Conservation (phyloP, 2,797 vertebrate species). For the Numenius phaeopus region DNA sequence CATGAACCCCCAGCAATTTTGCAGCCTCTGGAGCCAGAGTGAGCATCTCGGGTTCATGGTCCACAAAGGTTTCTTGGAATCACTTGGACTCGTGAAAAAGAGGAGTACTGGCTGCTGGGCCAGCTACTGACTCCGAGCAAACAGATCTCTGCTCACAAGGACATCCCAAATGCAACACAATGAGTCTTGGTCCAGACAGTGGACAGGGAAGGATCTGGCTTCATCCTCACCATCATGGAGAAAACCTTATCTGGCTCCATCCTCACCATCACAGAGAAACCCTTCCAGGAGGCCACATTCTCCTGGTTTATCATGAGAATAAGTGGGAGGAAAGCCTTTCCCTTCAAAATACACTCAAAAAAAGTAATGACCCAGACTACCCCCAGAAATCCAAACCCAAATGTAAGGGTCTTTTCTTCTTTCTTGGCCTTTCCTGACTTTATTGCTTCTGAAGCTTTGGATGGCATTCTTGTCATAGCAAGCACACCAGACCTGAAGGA, state of each 20-base stretch:
- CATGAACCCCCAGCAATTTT: not conserved
- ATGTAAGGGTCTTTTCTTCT: not conserved
- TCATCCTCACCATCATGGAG: not conserved
- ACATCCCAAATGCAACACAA: not conserved
- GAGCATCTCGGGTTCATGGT: not conserved
- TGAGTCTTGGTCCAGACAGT: accelerated
- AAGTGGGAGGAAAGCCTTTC: not conserved
- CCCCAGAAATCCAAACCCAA: not conserved
- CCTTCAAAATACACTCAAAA: not conserved
- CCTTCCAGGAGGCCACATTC: not conserved
- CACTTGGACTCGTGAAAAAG: not conserved
- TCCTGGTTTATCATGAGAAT: not conserved
- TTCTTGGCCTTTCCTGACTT: not conserved
- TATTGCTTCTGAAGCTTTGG: not conserved
- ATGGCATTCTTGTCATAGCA: not conserved
- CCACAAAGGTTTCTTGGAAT: not conserved
- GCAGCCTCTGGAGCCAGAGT: not conserved
- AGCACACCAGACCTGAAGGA: not conserved
- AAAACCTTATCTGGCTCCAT: not conserved
- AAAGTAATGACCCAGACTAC: not conserved
- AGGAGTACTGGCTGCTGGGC: not conserved
- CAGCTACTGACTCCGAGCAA: not conserved
- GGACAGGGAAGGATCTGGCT: not conserved
- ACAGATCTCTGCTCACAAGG: not conserved
- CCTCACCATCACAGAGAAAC: not conserved